A percentile compares a stretch with the other conserved stretches of the same genome.
Conservation (phyloP, 2,797 vertebrate species). For the Rhadinocentrus ornatus region DNA sequence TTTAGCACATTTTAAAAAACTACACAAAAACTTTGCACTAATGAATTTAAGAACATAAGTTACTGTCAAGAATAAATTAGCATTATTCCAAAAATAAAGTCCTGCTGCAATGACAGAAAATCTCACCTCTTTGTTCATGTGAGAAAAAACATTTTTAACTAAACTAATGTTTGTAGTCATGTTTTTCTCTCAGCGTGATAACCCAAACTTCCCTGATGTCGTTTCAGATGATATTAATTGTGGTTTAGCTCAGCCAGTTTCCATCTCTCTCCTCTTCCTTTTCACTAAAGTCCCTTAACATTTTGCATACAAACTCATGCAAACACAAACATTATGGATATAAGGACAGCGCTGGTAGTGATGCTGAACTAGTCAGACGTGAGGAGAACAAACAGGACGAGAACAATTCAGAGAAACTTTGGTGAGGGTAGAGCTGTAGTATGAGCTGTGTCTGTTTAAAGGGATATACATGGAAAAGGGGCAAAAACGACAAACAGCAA, state of each 20-base stretch:
- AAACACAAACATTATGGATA: slow-evolving; percentile 17
- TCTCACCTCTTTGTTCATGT: slow-evolving; percentile 21
- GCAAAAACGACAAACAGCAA: slow-evolving; percentile 24
- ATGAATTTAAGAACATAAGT: background rate
- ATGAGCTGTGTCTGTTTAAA: slow-evolving; percentile 19
- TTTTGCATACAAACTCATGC: slow-evolving; percentile 9
- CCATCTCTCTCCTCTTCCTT: background rate
- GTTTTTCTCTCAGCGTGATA: background rate
- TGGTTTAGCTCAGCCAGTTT: background rate
- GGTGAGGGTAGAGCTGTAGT: slow-evolving; percentile 31
- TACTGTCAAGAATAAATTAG: background rate
- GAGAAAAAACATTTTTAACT: slow-evolving; percentile 10
- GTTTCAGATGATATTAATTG: background rate
- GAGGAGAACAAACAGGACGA: slow-evolving; percentile 31
- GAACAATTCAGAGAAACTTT: slow-evolving; percentile 52
- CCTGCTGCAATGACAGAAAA: slow-evolving; percentile 17
- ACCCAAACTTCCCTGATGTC: background rate
- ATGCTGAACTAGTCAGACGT: slow-evolving; percentile 38
- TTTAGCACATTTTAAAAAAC: background rate
- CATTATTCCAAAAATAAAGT: slow-evolving; percentile 1
- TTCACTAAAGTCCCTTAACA: background rate
- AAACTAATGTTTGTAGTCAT: no score
- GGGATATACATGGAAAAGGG: slow-evolving; percentile 21
- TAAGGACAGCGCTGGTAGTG: slow-evolving; percentile 45
- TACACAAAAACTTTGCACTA: background rate